These are phyloP conservation scores for Delia radicum DNA, from an alignment of 1,140 invertebrate genomes.

Conservation along the genomic window DNA sequence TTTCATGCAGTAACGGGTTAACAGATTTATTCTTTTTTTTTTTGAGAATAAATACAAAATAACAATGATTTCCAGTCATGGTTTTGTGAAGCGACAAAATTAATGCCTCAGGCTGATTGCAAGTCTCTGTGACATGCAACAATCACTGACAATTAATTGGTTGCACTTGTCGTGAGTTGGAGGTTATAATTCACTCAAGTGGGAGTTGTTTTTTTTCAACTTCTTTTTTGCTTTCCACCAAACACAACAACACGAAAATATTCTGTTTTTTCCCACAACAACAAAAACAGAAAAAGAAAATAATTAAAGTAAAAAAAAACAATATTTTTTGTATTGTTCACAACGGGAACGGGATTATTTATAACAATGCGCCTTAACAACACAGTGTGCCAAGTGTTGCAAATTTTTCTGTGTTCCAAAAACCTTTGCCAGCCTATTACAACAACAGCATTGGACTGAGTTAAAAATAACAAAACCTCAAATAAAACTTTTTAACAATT, in stretches of 20 bases:
- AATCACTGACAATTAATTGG: conserved; percentile 23
- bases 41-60: not conserved
- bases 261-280: conserved; percentile 8
- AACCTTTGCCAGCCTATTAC: not conserved
- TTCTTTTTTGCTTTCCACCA: too few species aligned
- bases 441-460: conserved; percentile 1
- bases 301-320: conserved; percentile 12
- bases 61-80: not conserved
- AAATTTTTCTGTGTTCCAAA: not conserved
- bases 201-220: not conserved
- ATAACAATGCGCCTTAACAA: not conserved
- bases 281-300: conserved; percentile 15
- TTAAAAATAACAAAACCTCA: conserved; percentile 19
- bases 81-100: conserved; percentile 7
- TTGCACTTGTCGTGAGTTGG: conserved; percentile 22
- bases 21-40: not conserved
- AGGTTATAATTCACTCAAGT: conserved; percentile 21
- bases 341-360: not conserved
- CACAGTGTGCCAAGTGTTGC: not conserved
- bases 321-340: too few species aligned
- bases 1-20: too few species aligned
- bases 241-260: conserved; percentile 21
- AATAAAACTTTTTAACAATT: conserved; percentile 32
- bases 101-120: not conserved
- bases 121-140: conserved; percentile 6